These are phyloP conservation scores for Festucalex cinctus DNA, from an alignment of 2,113 vertebrate species.

Conservation along the genomic window DNA sequence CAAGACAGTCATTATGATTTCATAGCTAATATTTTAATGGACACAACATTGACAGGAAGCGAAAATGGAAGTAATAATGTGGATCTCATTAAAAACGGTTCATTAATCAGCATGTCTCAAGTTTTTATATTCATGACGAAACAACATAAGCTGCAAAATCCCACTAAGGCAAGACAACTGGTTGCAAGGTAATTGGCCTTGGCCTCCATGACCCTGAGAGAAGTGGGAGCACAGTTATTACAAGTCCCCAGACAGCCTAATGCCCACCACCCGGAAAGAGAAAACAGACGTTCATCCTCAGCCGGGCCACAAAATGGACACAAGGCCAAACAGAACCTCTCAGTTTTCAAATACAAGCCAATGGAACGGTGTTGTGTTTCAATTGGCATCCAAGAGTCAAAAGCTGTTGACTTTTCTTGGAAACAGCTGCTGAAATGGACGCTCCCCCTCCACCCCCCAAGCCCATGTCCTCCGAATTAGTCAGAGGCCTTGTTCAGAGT, in stretches of 20 bases:
- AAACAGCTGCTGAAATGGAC: slow-evolving; percentile 60
- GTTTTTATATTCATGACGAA: background rate
- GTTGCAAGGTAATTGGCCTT: slow-evolving; percentile 45
- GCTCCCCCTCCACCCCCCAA: no score
- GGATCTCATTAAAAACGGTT: no score
- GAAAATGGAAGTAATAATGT: background rate
- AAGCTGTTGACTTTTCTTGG: slow-evolving; percentile 56
- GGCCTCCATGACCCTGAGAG: slow-evolving; percentile 36
- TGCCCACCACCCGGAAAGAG: slow-evolving; percentile 41
- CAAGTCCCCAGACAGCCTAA: slow-evolving; percentile 47
- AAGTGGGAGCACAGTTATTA: slow-evolving; percentile 34
- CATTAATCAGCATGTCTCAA: background rate
- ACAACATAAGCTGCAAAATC: slow-evolving; percentile 10
- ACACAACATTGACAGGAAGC: background rate
- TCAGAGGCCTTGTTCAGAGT: slow-evolving; percentile 12
- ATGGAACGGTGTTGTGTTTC: slow-evolving; percentile 54
- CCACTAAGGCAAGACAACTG: slow-evolving; percentile 19
- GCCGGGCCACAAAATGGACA: slow-evolving; percentile 32
- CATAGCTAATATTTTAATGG: background rate
- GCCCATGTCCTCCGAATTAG: slow-evolving; percentile 20
- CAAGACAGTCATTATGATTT: background rate
- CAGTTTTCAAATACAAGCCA: slow-evolving; percentile 51
- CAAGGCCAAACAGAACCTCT: slow-evolving; percentile 41
- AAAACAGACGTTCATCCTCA: slow-evolving; percentile 44
- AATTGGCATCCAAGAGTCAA: slow-evolving; percentile 55